These are phyloP conservation scores for Bombylius discolor DNA, from an alignment of 2,888 invertebrate species.

Conservation along the genomic window DNA sequence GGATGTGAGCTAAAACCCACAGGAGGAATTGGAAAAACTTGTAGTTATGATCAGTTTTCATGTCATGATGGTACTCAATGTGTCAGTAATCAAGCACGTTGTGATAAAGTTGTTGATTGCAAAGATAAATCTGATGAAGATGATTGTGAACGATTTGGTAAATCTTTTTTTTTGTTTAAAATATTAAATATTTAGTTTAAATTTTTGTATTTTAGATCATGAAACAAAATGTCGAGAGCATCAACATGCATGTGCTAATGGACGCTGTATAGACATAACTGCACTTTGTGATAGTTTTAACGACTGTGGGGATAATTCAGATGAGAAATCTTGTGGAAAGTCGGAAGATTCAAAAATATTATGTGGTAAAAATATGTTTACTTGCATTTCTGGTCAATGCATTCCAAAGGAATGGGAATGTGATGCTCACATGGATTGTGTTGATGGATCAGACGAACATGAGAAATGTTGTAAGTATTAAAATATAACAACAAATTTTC, in stretches of 20 bases:
- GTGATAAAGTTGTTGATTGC: slow-evolving; percentile 43
- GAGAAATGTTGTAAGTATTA: slow-evolving; percentile 38
- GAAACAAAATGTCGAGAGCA: slow-evolving; percentile 33
- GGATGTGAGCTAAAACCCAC: slow-evolving; percentile 32
- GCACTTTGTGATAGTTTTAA: slow-evolving; percentile 40
- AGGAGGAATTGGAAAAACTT: slow-evolving; percentile 27
- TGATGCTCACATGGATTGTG: slow-evolving; percentile 61
- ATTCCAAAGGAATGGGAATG: slow-evolving; percentile 55
- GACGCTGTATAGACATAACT: slow-evolving; percentile 38
- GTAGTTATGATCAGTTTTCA: slow-evolving; percentile 37
- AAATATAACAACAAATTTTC: not conserved
- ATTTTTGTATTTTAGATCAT: slow-evolving; percentile 13
- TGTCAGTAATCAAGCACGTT: slow-evolving; percentile 35
- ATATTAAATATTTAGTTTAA: not conserved
- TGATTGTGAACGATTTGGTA: slow-evolving; percentile 37
- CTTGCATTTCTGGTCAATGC: slow-evolving; percentile 56
- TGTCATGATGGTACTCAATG: slow-evolving; percentile 43
- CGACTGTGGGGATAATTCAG: slow-evolving; percentile 46
- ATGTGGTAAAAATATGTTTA: slow-evolving; percentile 41
- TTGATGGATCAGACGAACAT: slow-evolving; percentile 60
- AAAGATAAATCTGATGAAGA: slow-evolving; percentile 45
- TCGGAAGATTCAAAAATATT: slow-evolving; percentile 13
- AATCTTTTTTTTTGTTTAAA: slow-evolving; percentile 3
- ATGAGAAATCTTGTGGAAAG: slow-evolving; percentile 39
- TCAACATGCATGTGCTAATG: slow-evolving; percentile 40